These are phyloP conservation scores for Luehdorfia chinensis DNA, from an alignment of 1,140 invertebrate species.

Conservation along the genomic window DNA sequence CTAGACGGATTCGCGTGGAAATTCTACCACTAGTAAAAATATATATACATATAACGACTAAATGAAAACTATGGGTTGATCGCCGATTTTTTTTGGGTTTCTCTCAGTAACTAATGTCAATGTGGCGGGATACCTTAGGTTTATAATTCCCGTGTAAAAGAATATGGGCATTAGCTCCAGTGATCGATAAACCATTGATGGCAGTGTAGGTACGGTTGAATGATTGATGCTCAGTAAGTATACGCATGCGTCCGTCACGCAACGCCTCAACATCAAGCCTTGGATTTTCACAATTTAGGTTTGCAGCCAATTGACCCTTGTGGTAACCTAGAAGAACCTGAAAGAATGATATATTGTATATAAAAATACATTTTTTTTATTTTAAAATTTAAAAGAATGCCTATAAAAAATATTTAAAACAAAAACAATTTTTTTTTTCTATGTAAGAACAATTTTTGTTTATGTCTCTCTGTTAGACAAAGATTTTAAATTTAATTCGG, in stretches of 20 bases:
- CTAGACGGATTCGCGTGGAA: too few species aligned
- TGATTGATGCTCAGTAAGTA: constrained; percentile 24
- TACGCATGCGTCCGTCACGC: constrained; percentile 28
- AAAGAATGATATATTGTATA: too few species aligned
- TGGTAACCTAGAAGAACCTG: constrained; percentile 42
- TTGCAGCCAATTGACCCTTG: constrained; percentile 33
- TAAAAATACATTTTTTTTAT: too few species aligned
- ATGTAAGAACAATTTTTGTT: too few species aligned
- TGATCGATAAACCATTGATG: constrained; percentile 41
- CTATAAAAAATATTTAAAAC: too few species aligned
- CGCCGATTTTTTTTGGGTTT: too few species aligned
- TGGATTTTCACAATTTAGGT: constrained; percentile 32
- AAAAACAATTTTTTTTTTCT: too few species aligned
- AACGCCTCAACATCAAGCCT: constrained; percentile 29
- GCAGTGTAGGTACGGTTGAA: constrained; percentile 29
- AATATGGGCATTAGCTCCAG: constrained; percentile 41
- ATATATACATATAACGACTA: background rate
- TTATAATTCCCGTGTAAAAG: constrained; percentile 40
- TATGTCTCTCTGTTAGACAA: too few species aligned
- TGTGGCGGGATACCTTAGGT: constrained; percentile 50
- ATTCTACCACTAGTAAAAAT: too few species aligned
- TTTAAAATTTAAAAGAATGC: too few species aligned
- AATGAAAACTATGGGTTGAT: background rate
- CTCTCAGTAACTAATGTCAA: too few species aligned
- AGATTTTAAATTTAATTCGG: too few species aligned